Percentiles rank a stretch among this genome's conserved stretches.
Evolutionary conservation across 2,888 invertebrate species (phyloP).

Genomic region (Scaptomyza tumidula): DNA sequence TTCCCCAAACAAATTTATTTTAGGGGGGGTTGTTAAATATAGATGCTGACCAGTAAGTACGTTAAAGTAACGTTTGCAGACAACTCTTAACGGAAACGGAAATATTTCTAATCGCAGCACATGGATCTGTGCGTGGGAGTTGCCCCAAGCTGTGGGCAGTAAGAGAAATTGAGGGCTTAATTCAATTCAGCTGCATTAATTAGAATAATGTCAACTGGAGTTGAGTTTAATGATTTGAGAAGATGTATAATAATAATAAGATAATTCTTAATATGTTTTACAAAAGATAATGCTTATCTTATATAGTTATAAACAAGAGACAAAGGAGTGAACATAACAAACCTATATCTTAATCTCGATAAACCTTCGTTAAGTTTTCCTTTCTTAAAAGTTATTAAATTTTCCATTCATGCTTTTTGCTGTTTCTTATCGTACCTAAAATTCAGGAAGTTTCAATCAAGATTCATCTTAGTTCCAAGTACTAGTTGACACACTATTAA

Average conservation of each 20-base stretch:
- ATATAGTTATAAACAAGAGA: too few species aligned
- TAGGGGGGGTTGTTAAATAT: constrained; percentile 38
- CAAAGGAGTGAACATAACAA: too few species aligned
- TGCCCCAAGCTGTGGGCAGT: constrained; percentile 41
- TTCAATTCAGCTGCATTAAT: constrained; percentile 40
- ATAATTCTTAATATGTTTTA: too few species aligned
- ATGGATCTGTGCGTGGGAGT: constrained; percentile 64
- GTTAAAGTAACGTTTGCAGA: constrained; percentile 13
- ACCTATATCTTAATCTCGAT: too few species aligned
- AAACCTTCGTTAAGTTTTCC: too few species aligned
- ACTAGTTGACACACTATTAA: not conserved
- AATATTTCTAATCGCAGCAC: constrained; percentile 69
- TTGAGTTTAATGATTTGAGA: constrained; percentile 18
- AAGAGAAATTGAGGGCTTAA: constrained; percentile 30
- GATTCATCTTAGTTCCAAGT: not conserved
- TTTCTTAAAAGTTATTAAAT: too few species aligned
- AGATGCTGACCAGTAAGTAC: constrained; percentile 37
- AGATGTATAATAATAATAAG: not conserved
- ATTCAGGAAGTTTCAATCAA: not conserved
- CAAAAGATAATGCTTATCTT: too few species aligned
- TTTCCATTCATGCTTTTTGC: not conserved
- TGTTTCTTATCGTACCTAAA: not conserved
- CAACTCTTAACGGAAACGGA: constrained; percentile 71
- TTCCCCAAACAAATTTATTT: not conserved
- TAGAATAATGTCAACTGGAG: constrained; percentile 33